Percentiles rank a stretch among this genome's conserved stretches.
phyloP scores from a whole-genome alignment of 2,888 invertebrate genomes.

The Plusia festucae region DNA sequence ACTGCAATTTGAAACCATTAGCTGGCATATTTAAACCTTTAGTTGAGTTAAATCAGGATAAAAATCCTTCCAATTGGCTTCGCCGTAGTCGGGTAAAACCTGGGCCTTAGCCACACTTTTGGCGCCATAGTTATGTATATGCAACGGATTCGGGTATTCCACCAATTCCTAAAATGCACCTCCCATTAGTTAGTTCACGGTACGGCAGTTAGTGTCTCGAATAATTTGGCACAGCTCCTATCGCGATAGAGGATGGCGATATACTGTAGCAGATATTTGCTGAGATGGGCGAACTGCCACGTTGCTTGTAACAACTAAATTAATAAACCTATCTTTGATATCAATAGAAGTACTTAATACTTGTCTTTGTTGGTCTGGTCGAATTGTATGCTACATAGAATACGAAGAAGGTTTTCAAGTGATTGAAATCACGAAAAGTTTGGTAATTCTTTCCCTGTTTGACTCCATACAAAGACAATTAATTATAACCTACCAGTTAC shows the following conservation, averaged over 20 bases:
- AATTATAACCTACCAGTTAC: too few relatives aligned
- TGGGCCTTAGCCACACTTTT: too few relatives aligned
- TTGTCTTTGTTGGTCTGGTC: neutral
- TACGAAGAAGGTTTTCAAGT: too few relatives aligned
- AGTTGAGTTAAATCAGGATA: too few relatives aligned
- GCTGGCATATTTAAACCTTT: too few relatives aligned
- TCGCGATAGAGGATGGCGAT: slow-evolving; percentile 40
- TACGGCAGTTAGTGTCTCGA: slow-evolving; percentile 9
- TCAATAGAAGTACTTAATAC: neutral
- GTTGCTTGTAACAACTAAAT: slow-evolving; percentile 8
- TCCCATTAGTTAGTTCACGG: neutral
- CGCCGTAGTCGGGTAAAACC: too few relatives aligned
- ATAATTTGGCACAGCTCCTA: slow-evolving; percentile 43
- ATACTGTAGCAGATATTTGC: slow-evolving; percentile 25
- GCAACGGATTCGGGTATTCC: neutral
- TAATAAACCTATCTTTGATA: neutral
- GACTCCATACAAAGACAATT: too few relatives aligned
- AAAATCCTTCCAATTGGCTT: too few relatives aligned
- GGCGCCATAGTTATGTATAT: neutral
- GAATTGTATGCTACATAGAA: too few relatives aligned
- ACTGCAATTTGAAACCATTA: too few relatives aligned
- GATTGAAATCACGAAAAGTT: too few relatives aligned
- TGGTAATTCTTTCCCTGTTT: too few relatives aligned
- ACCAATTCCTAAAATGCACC: neutral
- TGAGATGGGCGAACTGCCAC: slow-evolving; percentile 41